Evolutionary conservation across 2,888 invertebrate species (phyloP).

Genomic region (Litoditis marina): DNA sequence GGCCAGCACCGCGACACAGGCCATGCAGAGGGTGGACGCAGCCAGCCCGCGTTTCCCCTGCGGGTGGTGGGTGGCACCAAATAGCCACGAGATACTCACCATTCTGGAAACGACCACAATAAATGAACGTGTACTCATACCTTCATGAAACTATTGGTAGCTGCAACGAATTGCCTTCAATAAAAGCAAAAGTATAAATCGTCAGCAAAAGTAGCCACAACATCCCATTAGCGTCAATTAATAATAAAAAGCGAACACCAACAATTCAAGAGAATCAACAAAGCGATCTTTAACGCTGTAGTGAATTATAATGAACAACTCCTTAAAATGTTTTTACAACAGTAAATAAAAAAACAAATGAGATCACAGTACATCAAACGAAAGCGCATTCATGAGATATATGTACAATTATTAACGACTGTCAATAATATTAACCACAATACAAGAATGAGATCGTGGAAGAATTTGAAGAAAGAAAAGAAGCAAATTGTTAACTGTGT

Average conservation of each 20-base stretch:
- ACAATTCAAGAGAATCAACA: too few species aligned
- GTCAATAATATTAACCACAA: not conserved
- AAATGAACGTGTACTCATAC: too few species aligned
- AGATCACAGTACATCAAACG: too few species aligned
- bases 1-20: slow-evolving; percentile 30
- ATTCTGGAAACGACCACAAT: too few species aligned
- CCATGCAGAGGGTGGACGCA: slow-evolving; percentile 31
- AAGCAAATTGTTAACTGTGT: not conserved
- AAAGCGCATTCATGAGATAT: too few species aligned
- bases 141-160: too few species aligned
- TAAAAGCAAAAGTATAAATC: not conserved
- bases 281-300: too few species aligned
- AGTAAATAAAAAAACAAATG: too few species aligned
- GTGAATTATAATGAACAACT: too few species aligned
- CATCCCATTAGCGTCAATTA: not conserved
- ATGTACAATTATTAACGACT: too few species aligned
- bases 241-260: too few species aligned
- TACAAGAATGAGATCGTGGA: not conserved
- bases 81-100: slow-evolving; percentile 36
- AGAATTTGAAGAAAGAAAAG: not conserved
- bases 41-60: slow-evolving; percentile 35
- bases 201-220: not conserved
- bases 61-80: slow-evolving; percentile 28
- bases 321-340: too few species aligned
- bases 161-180: not conserved